A percentile compares a stretch with the other conserved stretches of the same genome.
phyloP scores from a whole-genome alignment of 2,113 vertebrate genomes.

The Lonchura striata region DNA sequence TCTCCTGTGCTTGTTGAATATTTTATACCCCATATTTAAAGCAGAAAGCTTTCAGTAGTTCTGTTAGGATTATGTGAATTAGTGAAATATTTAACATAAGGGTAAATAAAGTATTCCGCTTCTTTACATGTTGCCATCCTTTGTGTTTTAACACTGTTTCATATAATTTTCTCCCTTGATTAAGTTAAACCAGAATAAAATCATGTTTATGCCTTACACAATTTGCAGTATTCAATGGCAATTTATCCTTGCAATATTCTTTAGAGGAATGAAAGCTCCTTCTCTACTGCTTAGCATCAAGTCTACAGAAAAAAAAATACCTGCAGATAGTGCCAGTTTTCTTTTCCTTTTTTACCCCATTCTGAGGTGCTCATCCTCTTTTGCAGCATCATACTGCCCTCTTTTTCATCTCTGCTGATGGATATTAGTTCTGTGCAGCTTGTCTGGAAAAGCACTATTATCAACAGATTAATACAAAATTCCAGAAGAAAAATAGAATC shows the following conservation, averaged over 20 bases:
- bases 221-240: not conserved
- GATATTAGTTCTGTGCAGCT: not conserved
- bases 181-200: not conserved
- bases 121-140: not conserved
- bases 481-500: not conserved
- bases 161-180: not conserved
- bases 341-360: not conserved
- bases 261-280: not conserved
- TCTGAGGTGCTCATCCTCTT: not conserved
- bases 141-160: not conserved
- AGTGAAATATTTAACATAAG: not conserved
- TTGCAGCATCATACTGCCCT: not conserved
- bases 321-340: not conserved
- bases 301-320: not conserved
- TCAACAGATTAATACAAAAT: not conserved
- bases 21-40: not conserved
- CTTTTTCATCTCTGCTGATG: not conserved
- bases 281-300: not conserved
- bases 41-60: not conserved
- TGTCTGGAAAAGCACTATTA: not conserved
- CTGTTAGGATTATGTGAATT: not conserved
- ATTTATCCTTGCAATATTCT: not conserved
- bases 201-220: not conserved
- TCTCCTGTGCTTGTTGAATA: not conserved
- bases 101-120: not conserved